Base-by-base conservation (phyloP, 2,888 invertebrate species). In the Seira ritae region DNA sequence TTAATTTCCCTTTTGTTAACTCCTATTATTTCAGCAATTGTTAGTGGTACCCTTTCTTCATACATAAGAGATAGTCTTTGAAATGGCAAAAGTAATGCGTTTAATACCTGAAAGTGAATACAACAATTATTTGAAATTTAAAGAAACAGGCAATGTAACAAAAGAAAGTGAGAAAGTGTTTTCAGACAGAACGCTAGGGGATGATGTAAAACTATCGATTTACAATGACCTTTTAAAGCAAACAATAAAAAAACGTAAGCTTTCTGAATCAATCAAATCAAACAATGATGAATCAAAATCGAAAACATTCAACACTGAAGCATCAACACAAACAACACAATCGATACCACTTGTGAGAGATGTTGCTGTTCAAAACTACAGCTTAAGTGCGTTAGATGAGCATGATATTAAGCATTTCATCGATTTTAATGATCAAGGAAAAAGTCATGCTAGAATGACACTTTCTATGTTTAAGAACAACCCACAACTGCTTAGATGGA, bases 41-140 rank as follows among this genome's bases (percentile, higher is more conserved):
- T 46, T 6, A 69, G 23, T 0, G 8, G 8, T 4, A 8, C 31
- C 2, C 2, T 31, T 31, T 31, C 31, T 31, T 31, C 31, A 31
- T n/a, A n/a, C n/a, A n/a, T n/a, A n/a, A n/a, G 68, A 20, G 10
- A 46, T 55, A 10, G 19, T 69, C 76, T 37, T 31, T 22, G 66
- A 19, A 8, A 83, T 78, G 83, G 46, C 78, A 1, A 68, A 55
- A 23, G 22, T 60, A 78, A 78, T 83, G 78, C 72, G 73, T 42
- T 37, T 73, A 10, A 73, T 83, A 24, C 8, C 83, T 19, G 74
- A 46, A 12, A 68, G 69, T 0, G 83, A 83, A 17, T 83, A 78
- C 17, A 31, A 83, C 3, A 19, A 31, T 4, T 62, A 70, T 23
- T 12, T 19, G 22, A 65, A 66, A n/a, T 31, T 17, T 15, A 71